Percentiles rank a stretch among this genome's conserved stretches.
Conservation (phyloP, 1,140 invertebrate genomes). For the Caenorhabditis briggsae region DNA sequence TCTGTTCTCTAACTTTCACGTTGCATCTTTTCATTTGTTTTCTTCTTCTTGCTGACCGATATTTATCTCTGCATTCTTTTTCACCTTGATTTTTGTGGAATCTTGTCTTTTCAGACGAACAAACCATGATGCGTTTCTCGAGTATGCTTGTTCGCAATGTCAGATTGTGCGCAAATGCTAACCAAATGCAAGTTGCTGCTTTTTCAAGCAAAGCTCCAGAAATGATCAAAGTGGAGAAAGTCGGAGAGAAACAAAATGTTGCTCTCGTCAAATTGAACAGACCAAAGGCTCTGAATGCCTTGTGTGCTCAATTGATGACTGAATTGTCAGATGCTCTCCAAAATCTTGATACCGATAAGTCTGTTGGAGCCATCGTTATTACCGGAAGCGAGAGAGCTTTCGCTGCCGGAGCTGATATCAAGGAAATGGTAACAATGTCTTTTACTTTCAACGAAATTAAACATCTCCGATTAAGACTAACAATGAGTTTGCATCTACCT, state of each 20-base stretch:
- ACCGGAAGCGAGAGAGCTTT: slow-evolving; percentile 97
- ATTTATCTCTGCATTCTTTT: neutral
- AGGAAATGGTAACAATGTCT: slow-evolving; percentile 86
- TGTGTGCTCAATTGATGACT: slow-evolving; percentile 89
- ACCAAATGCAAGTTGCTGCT: neutral
- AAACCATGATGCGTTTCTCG: slow-evolving; percentile 33
- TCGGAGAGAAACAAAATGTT: slow-evolving; percentile 82
- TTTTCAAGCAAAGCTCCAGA: slow-evolving; percentile 82
- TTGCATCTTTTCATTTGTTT: slow-evolving; percentile 7
- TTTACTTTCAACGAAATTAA: too few relatives aligned
- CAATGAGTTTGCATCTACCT: slow-evolving; percentile 85
- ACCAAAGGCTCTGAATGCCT: slow-evolving; percentile 92
- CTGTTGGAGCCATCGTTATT: slow-evolving; percentile 89
- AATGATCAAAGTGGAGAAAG: slow-evolving; percentile 73
- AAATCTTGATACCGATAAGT: slow-evolving; percentile 85
- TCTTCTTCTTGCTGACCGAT: neutral
- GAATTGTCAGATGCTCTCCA: slow-evolving; percentile 85
- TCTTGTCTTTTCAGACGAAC: neutral
- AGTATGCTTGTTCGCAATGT: slow-evolving; percentile 9
- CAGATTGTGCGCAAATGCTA: neutral
- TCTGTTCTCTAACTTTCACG: neutral
- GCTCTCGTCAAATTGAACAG: slow-evolving; percentile 90
- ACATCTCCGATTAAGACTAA: slow-evolving; percentile 73
- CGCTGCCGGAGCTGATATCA: slow-evolving; percentile 94
- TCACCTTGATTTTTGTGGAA: neutral